Conservation (phyloP, 2,113 vertebrate genomes). For the Drymodes brunneopygia region DNA sequence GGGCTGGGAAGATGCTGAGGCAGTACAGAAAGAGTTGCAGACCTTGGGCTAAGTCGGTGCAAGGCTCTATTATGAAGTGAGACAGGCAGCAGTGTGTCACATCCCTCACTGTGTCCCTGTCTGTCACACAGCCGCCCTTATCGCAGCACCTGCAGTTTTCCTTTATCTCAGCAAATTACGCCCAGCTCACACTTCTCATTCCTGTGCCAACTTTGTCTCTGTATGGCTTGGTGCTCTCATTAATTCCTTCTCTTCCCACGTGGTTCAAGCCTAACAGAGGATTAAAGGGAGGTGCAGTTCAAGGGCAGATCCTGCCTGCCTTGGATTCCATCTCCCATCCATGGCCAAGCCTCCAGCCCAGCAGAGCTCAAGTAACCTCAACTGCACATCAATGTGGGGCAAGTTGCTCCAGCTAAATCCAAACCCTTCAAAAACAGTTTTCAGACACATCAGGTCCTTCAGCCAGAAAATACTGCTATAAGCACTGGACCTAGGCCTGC, state of each 20-base stretch:
- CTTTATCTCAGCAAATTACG: not conserved
- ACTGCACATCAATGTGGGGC: fast-evolving
- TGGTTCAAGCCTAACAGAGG: not conserved
- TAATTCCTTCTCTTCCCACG: not conserved
- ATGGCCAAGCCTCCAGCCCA: not conserved
- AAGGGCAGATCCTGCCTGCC: not conserved
- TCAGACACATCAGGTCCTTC: not conserved
- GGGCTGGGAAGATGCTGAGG: not conserved
- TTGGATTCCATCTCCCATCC: not conserved
- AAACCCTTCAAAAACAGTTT: not conserved
- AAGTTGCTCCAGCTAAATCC: not conserved
- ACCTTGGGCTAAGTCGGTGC: not conserved
- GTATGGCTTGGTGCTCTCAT: not conserved
- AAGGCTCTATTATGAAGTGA: not conserved
- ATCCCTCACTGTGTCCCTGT: not conserved
- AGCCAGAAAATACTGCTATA: not conserved
- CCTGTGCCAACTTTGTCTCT: not conserved
- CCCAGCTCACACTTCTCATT: not conserved
- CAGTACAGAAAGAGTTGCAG: not conserved
- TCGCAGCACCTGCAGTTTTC: not conserved
- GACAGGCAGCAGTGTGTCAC: not conserved
- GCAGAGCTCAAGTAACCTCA: not conserved
- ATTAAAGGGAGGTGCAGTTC: not conserved
- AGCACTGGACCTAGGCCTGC: not conserved
- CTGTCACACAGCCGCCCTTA: not conserved